Percentiles rank a stretch among this genome's conserved stretches.
Conservation (phyloP, 2,113 vertebrate genomes). For the Cynoglossus semilaevis region DNA sequence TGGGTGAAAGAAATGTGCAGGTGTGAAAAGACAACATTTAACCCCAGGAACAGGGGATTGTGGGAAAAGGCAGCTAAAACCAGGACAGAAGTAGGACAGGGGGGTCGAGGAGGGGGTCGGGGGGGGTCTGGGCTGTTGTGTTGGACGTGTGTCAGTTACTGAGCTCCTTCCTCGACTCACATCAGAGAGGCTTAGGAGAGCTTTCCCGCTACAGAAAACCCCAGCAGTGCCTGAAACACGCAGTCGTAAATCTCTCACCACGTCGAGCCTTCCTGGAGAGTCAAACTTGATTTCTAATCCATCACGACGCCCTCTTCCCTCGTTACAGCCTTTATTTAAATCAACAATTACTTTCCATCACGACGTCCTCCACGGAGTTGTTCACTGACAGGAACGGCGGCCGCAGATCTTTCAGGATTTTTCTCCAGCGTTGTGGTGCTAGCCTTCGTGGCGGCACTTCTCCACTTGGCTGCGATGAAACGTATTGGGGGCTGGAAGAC, state of each 20-base stretch:
- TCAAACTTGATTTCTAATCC: background rate
- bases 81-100: no score
- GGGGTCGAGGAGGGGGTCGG: conserved; percentile 5
- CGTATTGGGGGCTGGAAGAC: conserved; percentile 13
- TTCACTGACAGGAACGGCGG: no score
- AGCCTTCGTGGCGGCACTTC: no score
- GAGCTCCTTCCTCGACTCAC: conserved; percentile 22
- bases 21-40: conserved; percentile 52
- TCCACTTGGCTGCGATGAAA: background rate
- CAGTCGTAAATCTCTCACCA: conserved; percentile 15
- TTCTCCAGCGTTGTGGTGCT: no score
- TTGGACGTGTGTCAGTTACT: conserved; percentile 16
- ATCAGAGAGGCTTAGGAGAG: conserved; percentile 25
- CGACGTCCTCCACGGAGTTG: no score
- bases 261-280: no score
- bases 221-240: conserved; percentile 13
- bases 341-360: no score
- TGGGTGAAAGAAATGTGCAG: conserved; percentile 64
- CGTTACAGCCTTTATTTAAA: no score
- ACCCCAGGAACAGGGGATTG: conserved; percentile 24
- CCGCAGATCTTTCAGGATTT: no score
- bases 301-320: no score
- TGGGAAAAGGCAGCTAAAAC: conserved; percentile 44
- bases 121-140: conserved; percentile 7
- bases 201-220: conserved; percentile 16